These are phyloP conservation scores for Tichodroma muraria DNA, from an alignment of 2,113 vertebrate genomes.

Conservation along the genomic window DNA sequence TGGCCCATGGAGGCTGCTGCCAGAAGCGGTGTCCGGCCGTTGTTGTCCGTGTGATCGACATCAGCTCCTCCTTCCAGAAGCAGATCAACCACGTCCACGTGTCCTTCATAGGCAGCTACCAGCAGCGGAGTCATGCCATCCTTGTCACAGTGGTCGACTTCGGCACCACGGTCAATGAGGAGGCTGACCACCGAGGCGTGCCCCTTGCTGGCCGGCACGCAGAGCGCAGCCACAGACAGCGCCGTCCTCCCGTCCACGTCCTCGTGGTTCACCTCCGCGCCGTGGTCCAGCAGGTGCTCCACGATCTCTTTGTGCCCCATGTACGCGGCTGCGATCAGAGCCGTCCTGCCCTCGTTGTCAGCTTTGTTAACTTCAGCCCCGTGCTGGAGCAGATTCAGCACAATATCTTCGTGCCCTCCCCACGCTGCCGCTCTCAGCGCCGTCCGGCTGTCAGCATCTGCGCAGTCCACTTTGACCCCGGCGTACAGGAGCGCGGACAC, in stretches of 20 bases:
- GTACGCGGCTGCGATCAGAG: slow-evolving; percentile 93
- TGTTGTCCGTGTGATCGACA: slow-evolving; percentile 95
- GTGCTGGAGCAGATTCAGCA: slow-evolving; percentile 92
- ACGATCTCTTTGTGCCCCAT: slow-evolving; percentile 98
- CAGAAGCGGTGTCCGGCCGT: slow-evolving; percentile 92
- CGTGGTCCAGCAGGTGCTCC: slow-evolving; percentile 91
- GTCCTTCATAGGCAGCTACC: slow-evolving; percentile 96
- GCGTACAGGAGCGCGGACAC: slow-evolving; percentile 94
- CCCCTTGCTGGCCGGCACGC: slow-evolving; percentile 93
- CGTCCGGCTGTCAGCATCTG: slow-evolving; percentile 90
- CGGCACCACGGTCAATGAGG: slow-evolving; percentile 89
- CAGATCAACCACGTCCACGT: slow-evolving; percentile 93
- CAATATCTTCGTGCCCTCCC: slow-evolving; percentile 97
- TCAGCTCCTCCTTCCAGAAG: slow-evolving; percentile 95
- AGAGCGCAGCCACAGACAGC: slow-evolving; percentile 92
- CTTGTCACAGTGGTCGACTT: slow-evolving; percentile 96
- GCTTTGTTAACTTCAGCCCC: slow-evolving; percentile 96
- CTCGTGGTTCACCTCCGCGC: slow-evolving; percentile 92
- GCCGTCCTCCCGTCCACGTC: slow-evolving; percentile 94
- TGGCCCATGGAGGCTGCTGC: slow-evolving; percentile 98
- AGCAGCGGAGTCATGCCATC: slow-evolving; percentile 97
- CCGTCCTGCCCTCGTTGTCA: slow-evolving; percentile 93
- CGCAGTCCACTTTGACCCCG: slow-evolving; percentile 93
- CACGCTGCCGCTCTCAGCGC: slow-evolving; percentile 92
- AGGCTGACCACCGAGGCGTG: slow-evolving; percentile 94